A percentile compares a stretch with the other conserved stretches of the same genome.
phyloP scores from a whole-genome alignment of 2,888 invertebrate genomes.

The Mactromeris polynyma region DNA sequence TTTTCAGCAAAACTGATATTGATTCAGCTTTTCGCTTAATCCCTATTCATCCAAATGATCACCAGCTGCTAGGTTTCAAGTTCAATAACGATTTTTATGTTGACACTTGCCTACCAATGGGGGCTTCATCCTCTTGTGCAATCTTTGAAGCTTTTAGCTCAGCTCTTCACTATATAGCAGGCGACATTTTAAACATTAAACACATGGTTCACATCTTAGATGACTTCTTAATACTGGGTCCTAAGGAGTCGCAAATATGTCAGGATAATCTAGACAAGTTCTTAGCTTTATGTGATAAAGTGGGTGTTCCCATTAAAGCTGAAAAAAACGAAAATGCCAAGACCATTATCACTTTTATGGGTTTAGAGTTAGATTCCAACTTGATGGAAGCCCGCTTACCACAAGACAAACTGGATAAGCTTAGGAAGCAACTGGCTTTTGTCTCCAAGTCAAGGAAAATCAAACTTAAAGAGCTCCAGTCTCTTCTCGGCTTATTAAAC shows the following conservation, averaged over 20 bases:
- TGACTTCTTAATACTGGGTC: constrained; percentile 30
- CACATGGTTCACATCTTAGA: constrained; percentile 48
- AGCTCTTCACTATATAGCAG: background rate
- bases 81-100: constrained; percentile 47
- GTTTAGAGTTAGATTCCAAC: constrained; percentile 38
- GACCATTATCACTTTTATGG: constrained; percentile 30
- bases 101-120: constrained; percentile 61
- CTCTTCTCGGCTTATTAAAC: too few relatives aligned
- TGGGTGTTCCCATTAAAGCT: constrained; percentile 42
- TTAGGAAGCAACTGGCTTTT: background rate
- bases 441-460: too few relatives aligned
- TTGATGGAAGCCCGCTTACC: constrained; percentile 27
- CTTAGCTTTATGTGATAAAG: constrained; percentile 4
- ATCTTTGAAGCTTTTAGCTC: constrained; percentile 65
- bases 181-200: background rate
- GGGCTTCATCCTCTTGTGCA: constrained; percentile 52
- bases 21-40: constrained; percentile 46
- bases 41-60: constrained; percentile 51
- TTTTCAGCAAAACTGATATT: constrained; percentile 45
- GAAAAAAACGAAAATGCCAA: constrained; percentile 35
- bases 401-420: constrained; percentile 25
- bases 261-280: constrained; percentile 29
- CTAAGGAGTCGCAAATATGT: background rate
- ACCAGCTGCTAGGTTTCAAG: constrained; percentile 57
- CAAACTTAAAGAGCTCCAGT: too few relatives aligned